Percentiles rank a stretch among this genome's conserved stretches.
Evolutionary conservation across 2,113 vertebrate species (phyloP).

Genomic region (Perccottus glenii): DNA sequence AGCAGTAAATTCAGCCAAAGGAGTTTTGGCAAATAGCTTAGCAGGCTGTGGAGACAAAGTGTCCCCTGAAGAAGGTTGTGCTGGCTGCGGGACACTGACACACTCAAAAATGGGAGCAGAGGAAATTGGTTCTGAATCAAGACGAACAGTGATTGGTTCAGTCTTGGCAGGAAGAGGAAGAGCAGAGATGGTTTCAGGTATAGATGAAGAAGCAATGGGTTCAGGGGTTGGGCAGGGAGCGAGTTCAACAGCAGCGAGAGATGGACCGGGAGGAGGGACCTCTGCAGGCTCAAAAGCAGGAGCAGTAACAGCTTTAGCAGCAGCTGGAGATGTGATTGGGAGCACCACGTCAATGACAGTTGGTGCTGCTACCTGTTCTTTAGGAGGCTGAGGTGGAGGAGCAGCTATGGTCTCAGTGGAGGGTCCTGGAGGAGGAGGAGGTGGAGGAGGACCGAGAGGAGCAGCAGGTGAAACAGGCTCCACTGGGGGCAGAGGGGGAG

Average conservation of each 20-base stretch:
- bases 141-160: conserved; percentile 29
- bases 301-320: conserved; percentile 33
- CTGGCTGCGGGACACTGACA: conserved; percentile 21
- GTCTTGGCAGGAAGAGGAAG: conserved; percentile 27
- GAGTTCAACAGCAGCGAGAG: conserved; percentile 28
- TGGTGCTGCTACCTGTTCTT: conserved; percentile 69
- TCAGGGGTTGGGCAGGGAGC: conserved; percentile 25
- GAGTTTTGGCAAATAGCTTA: conserved; percentile 48
- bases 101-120: conserved; percentile 43
- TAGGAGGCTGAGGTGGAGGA: conserved; percentile 36
- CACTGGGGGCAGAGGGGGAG: conserved; percentile 54
- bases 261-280: conserved; percentile 30
- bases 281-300: conserved; percentile 55
- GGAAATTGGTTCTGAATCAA: conserved; percentile 33
- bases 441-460: conserved; percentile 41
- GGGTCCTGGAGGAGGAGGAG: conserved; percentile 44
- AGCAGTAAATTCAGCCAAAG: conserved; percentile 53
- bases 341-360: conserved; percentile 51
- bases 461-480: conserved; percentile 55
- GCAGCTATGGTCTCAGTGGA: conserved; percentile 43
- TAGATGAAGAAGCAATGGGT: conserved; percentile 35
- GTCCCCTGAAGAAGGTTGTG: conserved; percentile 31
- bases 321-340: conserved; percentile 36
- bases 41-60: conserved; percentile 32
- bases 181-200: conserved; percentile 35